Evolutionary conservation across 35 echinoderm and acorn worm genomes (phyloP), one percentile per base, ranked within the genome.

Genomic region (Apostichopus japonicus): DNA sequence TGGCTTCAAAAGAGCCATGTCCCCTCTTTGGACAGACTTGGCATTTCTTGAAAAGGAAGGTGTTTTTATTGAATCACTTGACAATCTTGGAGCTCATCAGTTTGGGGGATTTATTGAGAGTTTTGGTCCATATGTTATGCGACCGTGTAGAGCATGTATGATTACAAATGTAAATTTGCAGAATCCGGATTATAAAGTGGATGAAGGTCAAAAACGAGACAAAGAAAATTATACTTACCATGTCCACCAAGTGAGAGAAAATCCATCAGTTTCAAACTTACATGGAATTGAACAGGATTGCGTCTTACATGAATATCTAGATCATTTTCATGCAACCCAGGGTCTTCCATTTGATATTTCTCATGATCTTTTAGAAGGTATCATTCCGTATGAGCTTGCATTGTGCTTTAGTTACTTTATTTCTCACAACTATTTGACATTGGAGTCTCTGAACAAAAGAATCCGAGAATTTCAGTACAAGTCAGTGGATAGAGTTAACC

Each of bases 261-360:
- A 87, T 87, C 11, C 56, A 83, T 33, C 79, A 54, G 24, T 83
- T 7, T 83, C 79, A 54, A 44, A 51, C 9, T 13, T 87, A 13
- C 65, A 87, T 87, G 84, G 84, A 8, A 25, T 87, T 9, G 65
- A 87, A 65, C 54, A 11, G 8, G 84, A 67, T 44, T 61, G 84
- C 63, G 84, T 70, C 9, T 58, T 87, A 16, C 84, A 87, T 89
- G 62, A 72, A 23, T 89, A 72, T 65, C 14, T 89, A 5, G 8
- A 89, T 17, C 6, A 65, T 73, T 89, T 89, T 17, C 86, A 89
- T 89, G 86, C 33, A 6, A 89, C 63, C 7, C 70, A 17, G 25
- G 86, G 86, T 72, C 62, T 89, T 8, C 86, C 86, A 65, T 89
- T 89, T 72, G 86, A 89, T 33, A 33, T 89, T 89, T 89, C 23